Base-by-base conservation (phyloP, 2,888 invertebrate genomes). In the Dione juno region DNA sequence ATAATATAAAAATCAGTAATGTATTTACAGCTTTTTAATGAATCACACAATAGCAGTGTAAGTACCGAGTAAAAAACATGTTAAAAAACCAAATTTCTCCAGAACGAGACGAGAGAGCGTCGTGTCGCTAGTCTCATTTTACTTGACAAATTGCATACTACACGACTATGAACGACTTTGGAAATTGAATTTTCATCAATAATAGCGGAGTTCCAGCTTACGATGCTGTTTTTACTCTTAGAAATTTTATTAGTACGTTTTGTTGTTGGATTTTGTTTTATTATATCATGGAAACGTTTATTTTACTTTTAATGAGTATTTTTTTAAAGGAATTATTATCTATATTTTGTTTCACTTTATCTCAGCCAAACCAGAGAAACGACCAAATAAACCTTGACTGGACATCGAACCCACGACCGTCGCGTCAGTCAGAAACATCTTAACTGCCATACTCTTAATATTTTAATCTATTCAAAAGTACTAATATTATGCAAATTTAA, bases 141-240 rank as follows among this genome's bases (percentile, higher is more conserved):
- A 72, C 71, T 71, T 69, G 71, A 74, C 74, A 71, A 74, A 74
- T 69, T 69, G 71, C 69, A 69, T 35, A 40, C 52, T 52, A 59
- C 61, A 64, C 43, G 67, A 19, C 16, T 50, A 50, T 16, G 19
- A 52, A 67, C 58, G 58, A 45, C 52, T 68, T 68, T 52, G 67
- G 35, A 68, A 68, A 68, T 68, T 61, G 61, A 68, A 68, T 68
- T 68, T 52, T 68, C 59, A 53, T 68, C 59, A 53, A 61, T 68
- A 52, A 61, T 52, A 52, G n/a, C 14, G 19, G 8, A 37, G 16
- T 50, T 37, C 28, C 19, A 48, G 35, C 35, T 53, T 37, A 41
- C 8, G 45, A 45, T 45, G 61, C 16, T 28, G 21, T 61, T 28
- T 61, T 61, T 45, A 7, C n/a, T 10, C 16, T 13, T 6, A 28